Conservation (phyloP, 2,797 vertebrate genomes). For the Microctenopoma lineatum region DNA sequence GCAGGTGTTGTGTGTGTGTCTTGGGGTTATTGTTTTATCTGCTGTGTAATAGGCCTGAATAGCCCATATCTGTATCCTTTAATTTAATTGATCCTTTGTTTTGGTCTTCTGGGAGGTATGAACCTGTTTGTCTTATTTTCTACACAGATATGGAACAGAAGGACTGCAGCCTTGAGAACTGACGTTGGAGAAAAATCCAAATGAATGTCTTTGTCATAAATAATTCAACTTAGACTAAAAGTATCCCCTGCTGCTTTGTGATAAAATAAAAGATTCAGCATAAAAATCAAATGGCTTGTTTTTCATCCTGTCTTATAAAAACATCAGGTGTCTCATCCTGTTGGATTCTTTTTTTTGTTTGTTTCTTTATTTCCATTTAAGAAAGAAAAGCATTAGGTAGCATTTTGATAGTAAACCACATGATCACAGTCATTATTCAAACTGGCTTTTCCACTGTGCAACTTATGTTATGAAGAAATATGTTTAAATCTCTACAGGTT, state of each 20-base stretch:
- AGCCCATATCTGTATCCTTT: conserved; percentile 33
- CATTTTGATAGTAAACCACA: not conserved
- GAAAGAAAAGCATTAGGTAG: not conserved
- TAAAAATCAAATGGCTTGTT: conserved; percentile 24
- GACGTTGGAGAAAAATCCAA: conserved; percentile 31
- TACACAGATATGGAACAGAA: conserved; percentile 17
- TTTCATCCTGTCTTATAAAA: conserved; percentile 28
- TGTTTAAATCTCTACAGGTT: not conserved
- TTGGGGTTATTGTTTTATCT: conserved; percentile 51
- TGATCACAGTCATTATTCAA: conserved; percentile 15
- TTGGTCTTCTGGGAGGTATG: conserved; percentile 39
- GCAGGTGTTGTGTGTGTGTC: conserved; percentile 52
- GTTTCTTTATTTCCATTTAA: not conserved
- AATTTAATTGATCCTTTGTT: conserved; percentile 53
- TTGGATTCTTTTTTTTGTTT: not conserved
- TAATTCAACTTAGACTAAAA: conserved; percentile 54
- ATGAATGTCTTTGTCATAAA: conserved; percentile 63
- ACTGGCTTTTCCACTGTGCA: not conserved
- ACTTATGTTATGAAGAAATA: not conserved
- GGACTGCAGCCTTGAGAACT: conserved; percentile 25
- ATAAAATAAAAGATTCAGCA: conserved; percentile 57
- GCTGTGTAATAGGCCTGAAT: conserved; percentile 58
- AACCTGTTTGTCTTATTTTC: conserved; percentile 41
- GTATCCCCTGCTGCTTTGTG: conserved; percentile 25
- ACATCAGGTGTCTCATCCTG: conserved; percentile 35